These are phyloP conservation scores for Dendrocopos noguchii DNA, from an alignment of 2,113 vertebrate species.

Conservation along the genomic window DNA sequence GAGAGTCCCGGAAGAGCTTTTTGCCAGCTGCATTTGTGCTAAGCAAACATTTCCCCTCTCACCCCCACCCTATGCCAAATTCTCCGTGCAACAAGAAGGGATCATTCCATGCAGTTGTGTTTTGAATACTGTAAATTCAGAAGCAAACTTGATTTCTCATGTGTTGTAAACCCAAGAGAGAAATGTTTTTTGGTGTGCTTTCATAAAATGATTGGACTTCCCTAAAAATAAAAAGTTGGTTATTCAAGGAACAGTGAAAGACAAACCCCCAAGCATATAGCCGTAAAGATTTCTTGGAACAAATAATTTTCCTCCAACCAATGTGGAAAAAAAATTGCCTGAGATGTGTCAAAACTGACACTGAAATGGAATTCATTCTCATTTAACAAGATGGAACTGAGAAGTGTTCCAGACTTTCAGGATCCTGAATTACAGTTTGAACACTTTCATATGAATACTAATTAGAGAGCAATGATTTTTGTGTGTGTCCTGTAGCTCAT, in stretches of 20 bases:
- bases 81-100: background rate
- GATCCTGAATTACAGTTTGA: constrained; percentile 1
- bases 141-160: background rate
- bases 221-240: background rate
- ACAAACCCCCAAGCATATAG: background rate
- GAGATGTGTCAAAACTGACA: constrained; percentile 22
- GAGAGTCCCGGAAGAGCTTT: background rate
- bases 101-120: background rate
- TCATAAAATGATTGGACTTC: background rate
- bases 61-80: background rate
- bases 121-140: background rate
- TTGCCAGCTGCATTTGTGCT: background rate
- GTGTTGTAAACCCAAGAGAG: background rate
- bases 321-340: background rate
- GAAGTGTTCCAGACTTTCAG: background rate
- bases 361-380: background rate
- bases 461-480: background rate
- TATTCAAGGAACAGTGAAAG: background rate
- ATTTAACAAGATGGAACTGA: background rate
- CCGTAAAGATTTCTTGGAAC: background rate
- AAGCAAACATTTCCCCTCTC: background rate
- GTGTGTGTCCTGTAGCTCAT: constrained; percentile 8
- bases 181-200: background rate
- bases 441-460: constrained; percentile 17
- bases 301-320: constrained; percentile 15